Conservation (phyloP, 2,797 vertebrate species). For the Cuniculus paca region DNA sequence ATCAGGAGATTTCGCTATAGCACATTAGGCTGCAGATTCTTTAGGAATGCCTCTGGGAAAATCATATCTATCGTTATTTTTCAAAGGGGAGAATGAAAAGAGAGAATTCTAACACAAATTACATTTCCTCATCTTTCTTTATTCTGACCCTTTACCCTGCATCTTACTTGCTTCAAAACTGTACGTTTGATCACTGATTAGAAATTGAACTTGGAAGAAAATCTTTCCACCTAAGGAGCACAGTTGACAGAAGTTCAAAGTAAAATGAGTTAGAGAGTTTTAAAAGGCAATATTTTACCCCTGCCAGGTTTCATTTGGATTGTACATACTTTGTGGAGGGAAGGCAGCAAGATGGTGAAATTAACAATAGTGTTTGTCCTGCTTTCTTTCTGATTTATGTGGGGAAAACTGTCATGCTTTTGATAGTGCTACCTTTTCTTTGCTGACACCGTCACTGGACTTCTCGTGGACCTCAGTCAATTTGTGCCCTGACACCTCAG, state of each 20-base stretch:
- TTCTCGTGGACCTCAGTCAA: not conserved
- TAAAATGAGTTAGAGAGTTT: not conserved
- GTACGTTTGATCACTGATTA: not conserved
- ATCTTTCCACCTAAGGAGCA: not conserved
- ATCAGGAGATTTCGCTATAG: not conserved
- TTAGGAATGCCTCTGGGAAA: not conserved
- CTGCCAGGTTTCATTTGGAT: not conserved
- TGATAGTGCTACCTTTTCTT: not conserved
- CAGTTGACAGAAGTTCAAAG: not conserved
- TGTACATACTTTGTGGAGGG: not conserved
- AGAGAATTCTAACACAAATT: not conserved
- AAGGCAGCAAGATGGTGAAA: not conserved
- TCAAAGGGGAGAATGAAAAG: not conserved
- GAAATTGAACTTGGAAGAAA: slow-evolving; percentile 42
- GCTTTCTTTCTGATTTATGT: not conserved
- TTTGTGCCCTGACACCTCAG: not conserved
- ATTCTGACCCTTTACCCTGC: not conserved
- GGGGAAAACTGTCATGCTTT: not conserved
- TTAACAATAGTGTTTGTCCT: not conserved
- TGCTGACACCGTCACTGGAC: not conserved
- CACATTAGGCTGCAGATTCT: not conserved
- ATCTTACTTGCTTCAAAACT: not conserved
- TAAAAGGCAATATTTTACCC: not conserved
- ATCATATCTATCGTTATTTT: not conserved
- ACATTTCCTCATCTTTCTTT: not conserved